These are phyloP conservation scores for Salvelinus alpinus DNA, from an alignment of 2,113 vertebrate species.

Conservation along the genomic window DNA sequence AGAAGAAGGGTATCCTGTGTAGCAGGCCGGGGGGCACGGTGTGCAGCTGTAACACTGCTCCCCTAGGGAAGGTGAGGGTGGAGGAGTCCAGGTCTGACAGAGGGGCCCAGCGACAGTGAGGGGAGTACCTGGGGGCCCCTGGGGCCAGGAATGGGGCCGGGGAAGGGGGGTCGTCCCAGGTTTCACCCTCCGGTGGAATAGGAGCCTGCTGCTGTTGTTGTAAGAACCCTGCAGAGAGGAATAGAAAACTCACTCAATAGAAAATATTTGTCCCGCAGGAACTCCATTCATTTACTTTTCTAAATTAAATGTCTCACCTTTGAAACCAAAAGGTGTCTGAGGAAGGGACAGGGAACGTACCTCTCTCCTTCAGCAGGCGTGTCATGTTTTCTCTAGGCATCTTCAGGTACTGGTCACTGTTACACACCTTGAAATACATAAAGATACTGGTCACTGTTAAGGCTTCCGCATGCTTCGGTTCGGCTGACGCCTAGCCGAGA, in stretches of 20 bases:
- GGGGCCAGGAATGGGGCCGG: conserved; percentile 28
- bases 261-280: too few species aligned
- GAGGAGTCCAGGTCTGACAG: conserved; percentile 37
- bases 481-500: too few species aligned
- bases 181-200: conserved; percentile 2
- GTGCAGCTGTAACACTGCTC: conserved; percentile 68
- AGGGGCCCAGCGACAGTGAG: conserved; percentile 57
- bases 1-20: conserved; percentile 67
- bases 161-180: conserved; percentile 13
- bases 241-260: background rate
- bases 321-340: background rate
- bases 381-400: conserved; percentile 74
- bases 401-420: conserved; percentile 79
- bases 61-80: conserved; percentile 24
- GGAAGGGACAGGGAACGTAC: conserved; percentile 35
- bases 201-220: conserved; percentile 14
- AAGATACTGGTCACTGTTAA: conserved; percentile 8
- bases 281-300: too few species aligned
- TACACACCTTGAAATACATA: conserved; percentile 73
- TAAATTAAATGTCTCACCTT: background rate
- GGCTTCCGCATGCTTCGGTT: too few species aligned
- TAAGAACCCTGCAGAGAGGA: conserved; percentile 36
- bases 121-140: conserved; percentile 54
- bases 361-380: conserved; percentile 64
- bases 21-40: conserved; percentile 72